Evolutionary conservation across 2,888 invertebrate genomes (phyloP).

Genomic region (Drosophila prostipennis): DNA sequence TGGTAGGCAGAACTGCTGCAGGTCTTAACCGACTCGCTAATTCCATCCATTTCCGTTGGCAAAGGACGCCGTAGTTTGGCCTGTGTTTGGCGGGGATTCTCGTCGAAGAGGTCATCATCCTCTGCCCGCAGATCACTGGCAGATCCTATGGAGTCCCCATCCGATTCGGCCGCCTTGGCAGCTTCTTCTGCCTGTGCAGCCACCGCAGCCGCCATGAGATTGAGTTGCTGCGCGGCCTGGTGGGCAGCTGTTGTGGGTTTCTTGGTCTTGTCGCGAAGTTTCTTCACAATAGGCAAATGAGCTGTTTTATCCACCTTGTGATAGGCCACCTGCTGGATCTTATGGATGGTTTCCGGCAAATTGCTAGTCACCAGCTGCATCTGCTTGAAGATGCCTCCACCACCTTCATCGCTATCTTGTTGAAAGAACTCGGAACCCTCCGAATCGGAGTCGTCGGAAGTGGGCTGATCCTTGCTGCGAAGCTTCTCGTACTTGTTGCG

Average conservation of each 20-base stretch:
- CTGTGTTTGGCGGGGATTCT: constrained; percentile 81
- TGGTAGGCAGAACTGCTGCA: constrained; percentile 89
- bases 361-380: constrained; percentile 85
- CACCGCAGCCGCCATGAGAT: constrained; percentile 70
- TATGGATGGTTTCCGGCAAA: constrained; percentile 86
- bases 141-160: constrained; percentile 89
- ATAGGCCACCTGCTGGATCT: constrained; percentile 85
- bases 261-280: constrained; percentile 84
- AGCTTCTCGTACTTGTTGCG: constrained; percentile 92
- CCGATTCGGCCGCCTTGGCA: constrained; percentile 61
- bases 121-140: constrained; percentile 88
- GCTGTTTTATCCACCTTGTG: constrained; percentile 85
- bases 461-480: constrained; percentile 86
- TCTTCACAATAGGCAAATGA: constrained; percentile 84
- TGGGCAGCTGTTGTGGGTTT: constrained; percentile 80
- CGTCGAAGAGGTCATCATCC: constrained; percentile 85
- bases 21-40: constrained; percentile 88
- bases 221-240: constrained; percentile 77
- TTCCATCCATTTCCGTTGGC: constrained; percentile 85
- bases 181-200: constrained; percentile 69
- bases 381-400: constrained; percentile 82
- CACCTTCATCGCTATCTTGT: constrained; percentile 76
- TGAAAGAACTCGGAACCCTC: constrained; percentile 80
- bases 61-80: constrained; percentile 79
- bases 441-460: constrained; percentile 86